Conservation (phyloP, 1,140 invertebrate genomes). For the Neelides sp. region DNA sequence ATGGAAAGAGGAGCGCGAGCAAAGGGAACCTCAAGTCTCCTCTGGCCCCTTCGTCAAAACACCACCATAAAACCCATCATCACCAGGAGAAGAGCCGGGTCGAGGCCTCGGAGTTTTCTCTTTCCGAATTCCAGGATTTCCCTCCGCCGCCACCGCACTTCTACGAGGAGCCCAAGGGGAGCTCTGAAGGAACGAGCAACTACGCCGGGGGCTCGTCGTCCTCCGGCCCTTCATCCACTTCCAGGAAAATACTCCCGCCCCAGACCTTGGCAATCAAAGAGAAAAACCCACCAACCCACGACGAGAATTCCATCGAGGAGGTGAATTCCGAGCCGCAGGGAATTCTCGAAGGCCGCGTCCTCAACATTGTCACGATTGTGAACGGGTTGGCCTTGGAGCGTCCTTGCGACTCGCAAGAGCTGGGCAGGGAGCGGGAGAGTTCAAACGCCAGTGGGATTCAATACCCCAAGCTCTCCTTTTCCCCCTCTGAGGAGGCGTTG, state of each 20-base stretch:
- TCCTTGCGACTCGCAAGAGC: no score
- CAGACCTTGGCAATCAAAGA: conserved; percentile 26
- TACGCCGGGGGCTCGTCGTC: conserved; percentile 1
- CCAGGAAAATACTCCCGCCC: conserved; percentile 11
- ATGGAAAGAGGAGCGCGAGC: conserved; percentile 47
- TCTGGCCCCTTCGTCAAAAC: background rate
- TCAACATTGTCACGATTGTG: no score
- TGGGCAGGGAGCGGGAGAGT: no score
- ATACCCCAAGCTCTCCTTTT: no score
- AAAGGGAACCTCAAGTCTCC: conserved; percentile 33
- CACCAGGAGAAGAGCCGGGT: background rate
- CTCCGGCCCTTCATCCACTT: background rate
- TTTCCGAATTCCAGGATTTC: conserved; percentile 24
- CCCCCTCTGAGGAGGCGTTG: no score
- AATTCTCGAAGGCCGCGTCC: no score
- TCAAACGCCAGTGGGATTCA: no score
- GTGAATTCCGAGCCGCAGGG: no score
- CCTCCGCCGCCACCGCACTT: conserved; percentile 19
- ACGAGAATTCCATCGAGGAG: no score
- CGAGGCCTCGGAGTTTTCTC: background rate
- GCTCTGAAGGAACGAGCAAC: background rate
- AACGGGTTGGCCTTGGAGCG: no score
- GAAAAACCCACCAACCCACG: background rate
- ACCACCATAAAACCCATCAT: no score
- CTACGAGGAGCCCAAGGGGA: conserved; percentile 1